Conservation (phyloP, 2,888 invertebrate genomes). For the Resseliella maxima region DNA sequence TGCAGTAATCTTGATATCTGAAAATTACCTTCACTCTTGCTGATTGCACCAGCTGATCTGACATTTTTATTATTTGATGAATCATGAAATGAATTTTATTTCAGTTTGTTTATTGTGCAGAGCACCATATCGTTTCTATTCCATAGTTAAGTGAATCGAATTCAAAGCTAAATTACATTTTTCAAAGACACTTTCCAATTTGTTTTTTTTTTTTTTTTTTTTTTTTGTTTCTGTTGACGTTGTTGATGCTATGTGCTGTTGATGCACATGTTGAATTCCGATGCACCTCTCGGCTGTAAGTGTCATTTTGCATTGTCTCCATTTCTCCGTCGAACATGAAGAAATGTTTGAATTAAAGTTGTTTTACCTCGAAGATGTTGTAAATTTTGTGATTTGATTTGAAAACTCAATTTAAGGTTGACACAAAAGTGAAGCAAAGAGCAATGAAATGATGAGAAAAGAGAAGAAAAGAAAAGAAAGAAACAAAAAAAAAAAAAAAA, state of each 20-base stretch:
- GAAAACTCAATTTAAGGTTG: slow-evolving; percentile 52
- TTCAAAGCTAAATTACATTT: slow-evolving; percentile 3
- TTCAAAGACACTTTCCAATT: slow-evolving; percentile 43
- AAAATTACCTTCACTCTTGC: slow-evolving; percentile 31
- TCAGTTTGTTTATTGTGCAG: not conserved
- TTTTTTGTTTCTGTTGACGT: no score
- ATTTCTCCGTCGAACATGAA: not conserved
- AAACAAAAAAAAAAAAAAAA: not conserved
- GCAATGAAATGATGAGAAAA: no score
- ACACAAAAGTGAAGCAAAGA: not conserved
- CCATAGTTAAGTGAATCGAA: slow-evolving; percentile 7
- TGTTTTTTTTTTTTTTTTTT: no score
- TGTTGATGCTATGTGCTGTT: no score
- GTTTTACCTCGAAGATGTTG: slow-evolving; percentile 22
- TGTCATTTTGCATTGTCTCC: not conserved
- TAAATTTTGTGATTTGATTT: slow-evolving; percentile 39
- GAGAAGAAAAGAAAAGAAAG: not conserved
- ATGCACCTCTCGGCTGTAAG: slow-evolving; percentile 38
- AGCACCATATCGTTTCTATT: slow-evolving; percentile 1
- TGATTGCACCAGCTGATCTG: slow-evolving; percentile 40
- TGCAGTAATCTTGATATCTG: slow-evolving; percentile 25
- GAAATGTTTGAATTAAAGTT: not conserved
- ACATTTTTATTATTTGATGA: slow-evolving; percentile 42
- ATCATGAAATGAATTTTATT: slow-evolving; percentile 18
- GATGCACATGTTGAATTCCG: slow-evolving; percentile 27